Base-by-base conservation (phyloP, 2,797 vertebrate genomes). In the Dipus sagitta region DNA sequence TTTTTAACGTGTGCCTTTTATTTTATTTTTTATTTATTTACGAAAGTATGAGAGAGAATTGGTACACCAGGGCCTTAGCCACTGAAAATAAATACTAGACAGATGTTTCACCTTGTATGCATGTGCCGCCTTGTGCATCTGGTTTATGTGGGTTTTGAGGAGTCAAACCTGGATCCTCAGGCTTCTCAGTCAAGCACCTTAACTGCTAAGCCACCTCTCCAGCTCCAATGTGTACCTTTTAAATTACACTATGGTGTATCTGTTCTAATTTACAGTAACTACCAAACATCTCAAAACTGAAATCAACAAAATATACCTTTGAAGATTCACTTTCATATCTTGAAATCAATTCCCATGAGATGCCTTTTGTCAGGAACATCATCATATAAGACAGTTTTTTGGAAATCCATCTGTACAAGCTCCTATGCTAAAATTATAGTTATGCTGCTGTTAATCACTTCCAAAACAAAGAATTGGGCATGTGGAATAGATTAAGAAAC, bases 311-410 rank as follows among this genome's bases (percentile, higher is more conserved):
- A 47, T 4, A 8, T 12, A 17, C 15, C 24, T 91, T 65, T 62
- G 11, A 81, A 92, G 76, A 77, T 34, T 52, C 18, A 72, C 32
- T 84, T 80, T 79, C 14, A 76, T 94, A 80, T 72, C 70, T 62
- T 77, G 17, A 83, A 89, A 30, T 30, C 11, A 1, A 65, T 65
- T 72, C 89, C 6, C 64, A 70, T 28, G 34, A 32, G 79, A n/a
- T 76, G 71, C 2, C 24, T 38, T 71, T 30, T 76, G 52, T 18
- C 23, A 72, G 23, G 64, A 92, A 87, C 23, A 87, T 68, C 58
- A 88, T 23, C 83, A 14, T 84, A 83, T 1, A 84, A 24, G 26
- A 64, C 4, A 24, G 2, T 24, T 3, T 92, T 90, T 42, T 26
- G 26, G 68, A 89, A 89, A 82, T 30, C 32, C 52, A 88, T 24